Base-by-base conservation (phyloP, 2,797 vertebrate species). In the Gallinago stenura region DNA sequence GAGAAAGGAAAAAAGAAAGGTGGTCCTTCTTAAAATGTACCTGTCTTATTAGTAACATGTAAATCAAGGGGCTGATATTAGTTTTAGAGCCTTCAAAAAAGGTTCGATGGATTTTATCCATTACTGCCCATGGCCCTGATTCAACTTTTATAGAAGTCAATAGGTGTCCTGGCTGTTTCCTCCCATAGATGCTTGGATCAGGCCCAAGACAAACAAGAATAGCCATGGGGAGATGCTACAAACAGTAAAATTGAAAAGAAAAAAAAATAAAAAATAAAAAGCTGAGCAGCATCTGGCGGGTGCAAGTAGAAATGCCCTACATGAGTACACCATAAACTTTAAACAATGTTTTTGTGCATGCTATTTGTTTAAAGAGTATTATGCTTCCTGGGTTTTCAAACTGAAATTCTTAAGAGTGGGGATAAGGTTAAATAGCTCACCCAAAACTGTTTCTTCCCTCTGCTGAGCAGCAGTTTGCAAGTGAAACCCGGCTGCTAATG, bases 11-110 rank as follows among this genome's bases (percentile, higher is more conserved):
- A 69, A 54, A 76, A 41, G 31, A 84, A 48, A 43, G 7, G 4
- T 13, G 15, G 13, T 37, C 10, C 31, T 61, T 88, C 72, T 61
- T 5, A 50, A 93, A 88, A 61, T 1, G 5, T 88, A 81, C 13
- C 21, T 90, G 46, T 73, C 6, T 1, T 89, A 33, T 79, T 62
- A 82, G 39, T 19, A 65, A 65, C 41, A 21, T 35, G 4, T 46
- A 69, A 73, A 81, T 56, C n/a, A 61, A 60, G 43, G 25, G 33
- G 13, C 41, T 69, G 57, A 82, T 87, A 64, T 19, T 83, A 16
- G 65, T 87, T 95, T 89, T 31, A 30, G 51, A 86, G 35, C n/a
- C 54, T 76, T 93, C 54, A 79, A 48, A 89, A 83, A 86, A 78
- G 37, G 9, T 48, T 79, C 9, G 0, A 28, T 82, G 73, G 66